phyloP scores from a whole-genome alignment of 2,797 vertebrate genomes.

The Mus spretus region DNA sequence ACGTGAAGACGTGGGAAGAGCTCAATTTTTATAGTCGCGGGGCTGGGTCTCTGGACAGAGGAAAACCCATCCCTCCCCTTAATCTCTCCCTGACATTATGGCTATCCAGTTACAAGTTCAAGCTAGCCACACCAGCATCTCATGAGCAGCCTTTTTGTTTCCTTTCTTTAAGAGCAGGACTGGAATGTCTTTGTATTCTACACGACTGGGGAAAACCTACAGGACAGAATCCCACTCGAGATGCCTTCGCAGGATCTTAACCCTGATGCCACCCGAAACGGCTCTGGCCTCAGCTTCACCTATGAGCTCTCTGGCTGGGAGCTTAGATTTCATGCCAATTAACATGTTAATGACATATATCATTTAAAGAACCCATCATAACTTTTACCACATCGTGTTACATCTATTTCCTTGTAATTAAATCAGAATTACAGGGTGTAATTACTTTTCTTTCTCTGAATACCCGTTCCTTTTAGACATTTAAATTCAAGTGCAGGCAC shows the following conservation, averaged over 20 bases:
- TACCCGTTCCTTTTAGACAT: constrained; percentile 73
- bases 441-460: constrained; percentile 82
- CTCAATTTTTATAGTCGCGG: background rate
- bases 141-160: background rate
- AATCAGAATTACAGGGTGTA: constrained; percentile 79
- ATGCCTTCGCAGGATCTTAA: constrained; percentile 72
- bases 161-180: background rate
- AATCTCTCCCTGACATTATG: background rate
- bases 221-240: constrained; percentile 66
- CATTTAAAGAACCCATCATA: constrained; percentile 84
- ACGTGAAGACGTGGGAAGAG: background rate
- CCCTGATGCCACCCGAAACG: constrained; percentile 66
- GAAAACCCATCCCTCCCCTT: background rate
- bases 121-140: background rate
- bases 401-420: constrained; percentile 78
- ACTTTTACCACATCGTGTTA: constrained; percentile 82
- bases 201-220: background rate
- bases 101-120: constrained; percentile 17
- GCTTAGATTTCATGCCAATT: constrained; percentile 85
- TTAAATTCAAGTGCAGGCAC: constrained; percentile 80
- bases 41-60: constrained; percentile 15
- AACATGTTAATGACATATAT: constrained; percentile 86
- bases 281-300: constrained; percentile 81
- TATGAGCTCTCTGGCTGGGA: constrained; percentile 79
- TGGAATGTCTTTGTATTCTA: constrained; percentile 69